These are phyloP conservation scores for Cebus imitator DNA, from an alignment of 2,113 vertebrate species.

Conservation along the genomic window DNA sequence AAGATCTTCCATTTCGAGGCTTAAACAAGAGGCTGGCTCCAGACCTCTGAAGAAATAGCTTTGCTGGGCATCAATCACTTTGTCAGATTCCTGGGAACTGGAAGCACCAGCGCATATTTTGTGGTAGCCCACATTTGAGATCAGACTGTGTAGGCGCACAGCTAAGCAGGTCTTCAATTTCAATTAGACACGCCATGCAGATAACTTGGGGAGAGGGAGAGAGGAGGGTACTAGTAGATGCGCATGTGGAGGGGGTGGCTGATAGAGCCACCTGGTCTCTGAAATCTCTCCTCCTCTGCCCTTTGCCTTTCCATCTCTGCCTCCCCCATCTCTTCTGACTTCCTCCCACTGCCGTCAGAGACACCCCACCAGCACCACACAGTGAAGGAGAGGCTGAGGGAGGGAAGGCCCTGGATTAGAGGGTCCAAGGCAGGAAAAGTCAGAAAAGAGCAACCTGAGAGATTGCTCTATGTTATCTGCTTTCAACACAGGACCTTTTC, in stretches of 20 bases:
- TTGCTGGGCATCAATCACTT: slow-evolving; percentile 50
- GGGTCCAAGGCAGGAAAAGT: neutral
- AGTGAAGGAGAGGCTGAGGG: neutral
- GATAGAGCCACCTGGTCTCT: neutral
- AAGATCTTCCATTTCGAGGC: neutral
- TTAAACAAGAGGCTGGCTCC: neutral
- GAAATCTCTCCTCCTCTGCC: neutral
- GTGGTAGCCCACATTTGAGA: slow-evolving; percentile 49
- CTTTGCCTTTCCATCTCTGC: neutral
- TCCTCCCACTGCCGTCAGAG: neutral
- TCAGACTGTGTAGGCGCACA: slow-evolving; percentile 2
- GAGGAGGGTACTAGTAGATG: neutral
- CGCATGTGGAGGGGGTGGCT: rapidly evolving
- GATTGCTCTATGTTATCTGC: neutral
- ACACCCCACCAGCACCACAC: neutral
- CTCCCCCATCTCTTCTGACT: neutral
- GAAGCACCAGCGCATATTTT: neutral
- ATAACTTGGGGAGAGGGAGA: slow-evolving; percentile 25
- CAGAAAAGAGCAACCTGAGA: neutral
- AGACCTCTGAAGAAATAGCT: slow-evolving; percentile 27
- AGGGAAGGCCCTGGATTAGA: neutral
- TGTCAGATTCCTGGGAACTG: slow-evolving; percentile 55
- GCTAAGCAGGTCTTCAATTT: slow-evolving; percentile 68
- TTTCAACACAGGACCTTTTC: neutral
- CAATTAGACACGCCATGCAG: slow-evolving; percentile 68